Evolutionary conservation across 2,797 vertebrate genomes (phyloP).

Genomic region (Tamandua tetradactyla): DNA sequence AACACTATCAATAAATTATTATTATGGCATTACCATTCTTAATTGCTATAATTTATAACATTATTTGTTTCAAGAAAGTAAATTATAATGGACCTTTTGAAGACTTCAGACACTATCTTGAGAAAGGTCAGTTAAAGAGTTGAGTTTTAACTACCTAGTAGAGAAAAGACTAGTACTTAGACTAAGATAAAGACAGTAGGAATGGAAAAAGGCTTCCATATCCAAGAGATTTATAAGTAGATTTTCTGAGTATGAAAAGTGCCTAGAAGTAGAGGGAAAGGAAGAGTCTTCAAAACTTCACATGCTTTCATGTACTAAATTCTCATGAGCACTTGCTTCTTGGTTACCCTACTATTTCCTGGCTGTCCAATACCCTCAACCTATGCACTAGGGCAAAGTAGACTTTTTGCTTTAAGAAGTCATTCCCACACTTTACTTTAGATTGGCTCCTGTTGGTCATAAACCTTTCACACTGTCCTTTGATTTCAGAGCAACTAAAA

Average conservation of each 20-base stretch:
- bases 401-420: neutral
- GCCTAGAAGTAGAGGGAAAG: neutral
- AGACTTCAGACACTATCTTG: neutral
- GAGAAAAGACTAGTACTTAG: neutral
- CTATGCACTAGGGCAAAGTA: neutral
- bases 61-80: neutral
- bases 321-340: neutral
- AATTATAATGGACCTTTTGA: neutral
- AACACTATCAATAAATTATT: neutral
- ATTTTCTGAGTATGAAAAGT: neutral
- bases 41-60: no score
- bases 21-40: no score
- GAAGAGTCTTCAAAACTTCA: neutral
- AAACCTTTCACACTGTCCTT: neutral
- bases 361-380: neutral
- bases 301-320: neutral
- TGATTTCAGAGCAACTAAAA: neutral
- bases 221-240: neutral
- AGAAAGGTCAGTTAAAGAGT: neutral
- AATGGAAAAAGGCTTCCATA: neutral
- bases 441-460: neutral
- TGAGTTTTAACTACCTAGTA: neutral
- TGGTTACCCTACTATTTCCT: fast-evolving
- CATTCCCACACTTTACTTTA: neutral
- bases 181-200: neutral